Evolutionary conservation across 92 coral and sea anemone species (phyloP).

Genomic region (Epizoanthus illoricatus): DNA sequence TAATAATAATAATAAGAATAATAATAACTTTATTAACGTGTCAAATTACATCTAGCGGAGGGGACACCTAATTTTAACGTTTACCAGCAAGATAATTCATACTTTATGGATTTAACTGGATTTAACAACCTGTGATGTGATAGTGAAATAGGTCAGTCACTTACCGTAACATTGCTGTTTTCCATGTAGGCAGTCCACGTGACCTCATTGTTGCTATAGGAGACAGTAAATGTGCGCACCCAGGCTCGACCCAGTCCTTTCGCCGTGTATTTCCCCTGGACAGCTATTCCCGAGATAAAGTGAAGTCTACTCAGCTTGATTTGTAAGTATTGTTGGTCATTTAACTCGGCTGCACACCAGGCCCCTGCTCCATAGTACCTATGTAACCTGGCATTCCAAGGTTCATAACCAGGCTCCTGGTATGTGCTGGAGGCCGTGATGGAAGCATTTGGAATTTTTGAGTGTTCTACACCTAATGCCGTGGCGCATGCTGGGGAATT

Average conservation of each 20-base stretch:
- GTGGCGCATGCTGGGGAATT: constrained; percentile 29
- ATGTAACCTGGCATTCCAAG: constrained; percentile 42
- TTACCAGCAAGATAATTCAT: too few species aligned
- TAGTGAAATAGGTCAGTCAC: too few species aligned
- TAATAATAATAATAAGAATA: too few species aligned
- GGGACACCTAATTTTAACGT: too few species aligned
- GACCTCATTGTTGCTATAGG: constrained; percentile 3
- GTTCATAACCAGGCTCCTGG: constrained; percentile 42
- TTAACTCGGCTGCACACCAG: constrained; percentile 50
- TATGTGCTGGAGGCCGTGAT: constrained; percentile 27
- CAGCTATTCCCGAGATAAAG: neutral
- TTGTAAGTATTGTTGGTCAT: constrained; percentile 40
- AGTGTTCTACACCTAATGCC: constrained; percentile 38
- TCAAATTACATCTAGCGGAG: too few species aligned
- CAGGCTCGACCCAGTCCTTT: neutral
- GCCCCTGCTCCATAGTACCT: constrained; percentile 39
- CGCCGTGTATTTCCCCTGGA: neutral
- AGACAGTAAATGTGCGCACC: neutral
- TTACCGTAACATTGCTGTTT: constrained; percentile 2
- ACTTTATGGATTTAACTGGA: too few species aligned
- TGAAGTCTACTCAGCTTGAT: constrained; percentile 13
- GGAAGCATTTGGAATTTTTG: neutral
- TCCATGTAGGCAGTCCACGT: constrained; percentile 22
- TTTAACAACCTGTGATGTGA: too few species aligned
- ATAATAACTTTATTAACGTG: too few species aligned